These are phyloP conservation scores for Megaceryle maxima DNA, from an alignment of 2,113 vertebrate genomes.

Conservation along the genomic window DNA sequence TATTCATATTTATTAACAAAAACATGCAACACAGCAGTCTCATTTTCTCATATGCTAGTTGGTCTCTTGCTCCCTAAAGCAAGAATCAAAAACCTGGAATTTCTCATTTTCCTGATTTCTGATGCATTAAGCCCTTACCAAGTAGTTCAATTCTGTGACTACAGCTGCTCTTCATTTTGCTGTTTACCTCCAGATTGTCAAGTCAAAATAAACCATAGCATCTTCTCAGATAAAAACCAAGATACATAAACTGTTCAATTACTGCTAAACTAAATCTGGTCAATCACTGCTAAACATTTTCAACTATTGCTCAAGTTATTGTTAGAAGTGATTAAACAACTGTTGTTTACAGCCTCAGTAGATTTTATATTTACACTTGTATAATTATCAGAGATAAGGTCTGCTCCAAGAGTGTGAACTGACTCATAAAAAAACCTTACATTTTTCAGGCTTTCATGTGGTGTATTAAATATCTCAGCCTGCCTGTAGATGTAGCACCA, in stretches of 20 bases:
- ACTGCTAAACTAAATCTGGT: background rate
- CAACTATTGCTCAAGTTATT: background rate
- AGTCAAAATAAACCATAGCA: background rate
- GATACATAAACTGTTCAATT: background rate
- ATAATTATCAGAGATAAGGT: background rate
- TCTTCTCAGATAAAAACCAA: background rate
- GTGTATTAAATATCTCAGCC: background rate
- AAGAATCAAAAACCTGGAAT: background rate
- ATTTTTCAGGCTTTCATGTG: background rate
- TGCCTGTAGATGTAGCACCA: background rate
- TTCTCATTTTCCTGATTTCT: background rate
- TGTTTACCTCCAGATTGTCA: background rate
- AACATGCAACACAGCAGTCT: accelerated
- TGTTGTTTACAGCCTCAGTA: background rate
- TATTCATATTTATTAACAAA: background rate
- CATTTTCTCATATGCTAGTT: background rate
- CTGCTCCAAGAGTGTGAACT: background rate
- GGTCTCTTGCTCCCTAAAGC: background rate
- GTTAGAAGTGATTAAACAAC: background rate
- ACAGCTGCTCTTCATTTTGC: background rate
- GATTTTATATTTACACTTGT: background rate
- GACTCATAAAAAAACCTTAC: background rate
- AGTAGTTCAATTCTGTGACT: background rate
- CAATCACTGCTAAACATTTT: background rate
- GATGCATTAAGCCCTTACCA: background rate